A percentile compares a stretch with the other conserved stretches of the same genome.
These are phyloP conservation scores for Noctua janthe DNA, from an alignment of 2,888 invertebrate genomes.

Conservation along the genomic window DNA sequence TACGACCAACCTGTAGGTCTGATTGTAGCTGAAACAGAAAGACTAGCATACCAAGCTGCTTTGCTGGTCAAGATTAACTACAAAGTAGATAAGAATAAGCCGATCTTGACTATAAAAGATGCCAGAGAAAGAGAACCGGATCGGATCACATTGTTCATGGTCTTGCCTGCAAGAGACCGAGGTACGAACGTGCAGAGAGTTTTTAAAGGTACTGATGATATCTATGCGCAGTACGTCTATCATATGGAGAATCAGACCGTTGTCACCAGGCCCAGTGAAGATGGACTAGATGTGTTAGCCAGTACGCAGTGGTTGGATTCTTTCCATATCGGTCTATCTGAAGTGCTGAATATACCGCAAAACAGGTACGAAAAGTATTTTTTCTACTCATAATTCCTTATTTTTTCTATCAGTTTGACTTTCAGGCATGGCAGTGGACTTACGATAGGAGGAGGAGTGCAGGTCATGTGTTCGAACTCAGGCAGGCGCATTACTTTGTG, in stretches of 20 bases:
- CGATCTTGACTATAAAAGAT: slow-evolving; percentile 77
- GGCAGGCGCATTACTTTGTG: not conserved
- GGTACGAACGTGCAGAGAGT: slow-evolving; percentile 85
- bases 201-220: slow-evolving; percentile 89
- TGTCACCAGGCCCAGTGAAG: slow-evolving; percentile 91
- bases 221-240: slow-evolving; percentile 92
- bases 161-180: slow-evolving; percentile 77
- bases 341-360: slow-evolving; percentile 87
- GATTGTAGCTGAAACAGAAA: slow-evolving; percentile 91
- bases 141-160: slow-evolving; percentile 71
- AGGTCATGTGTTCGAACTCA: too few relatives aligned
- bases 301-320: slow-evolving; percentile 91
- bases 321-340: slow-evolving; percentile 88
- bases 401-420: not conserved
- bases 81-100: slow-evolving; percentile 79
- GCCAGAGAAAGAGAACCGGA: slow-evolving; percentile 75
- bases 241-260: slow-evolving; percentile 92
- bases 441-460: not conserved
- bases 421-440: not conserved
- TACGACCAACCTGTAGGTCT: slow-evolving; percentile 93
- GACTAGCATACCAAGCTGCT: slow-evolving; percentile 90
- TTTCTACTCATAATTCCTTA: not conserved
- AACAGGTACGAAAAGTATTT: slow-evolving; percentile 85
- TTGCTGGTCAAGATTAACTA: slow-evolving; percentile 91
- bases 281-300: slow-evolving; percentile 91